Conservation (phyloP, 2,888 invertebrate species). For the Xestia sexstrigata region DNA sequence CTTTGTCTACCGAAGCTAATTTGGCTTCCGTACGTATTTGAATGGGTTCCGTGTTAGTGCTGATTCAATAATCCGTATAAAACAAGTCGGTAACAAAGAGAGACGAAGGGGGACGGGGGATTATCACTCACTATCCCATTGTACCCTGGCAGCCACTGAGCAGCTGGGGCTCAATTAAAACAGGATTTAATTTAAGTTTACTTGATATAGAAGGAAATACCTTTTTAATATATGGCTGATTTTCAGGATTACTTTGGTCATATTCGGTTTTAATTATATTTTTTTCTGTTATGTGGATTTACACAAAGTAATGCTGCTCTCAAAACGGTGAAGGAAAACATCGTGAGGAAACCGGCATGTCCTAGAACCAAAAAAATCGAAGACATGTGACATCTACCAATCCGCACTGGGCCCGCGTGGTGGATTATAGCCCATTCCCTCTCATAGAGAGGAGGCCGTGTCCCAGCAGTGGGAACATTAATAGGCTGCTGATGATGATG, state of each 20-base stretch:
- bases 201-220: neutral
- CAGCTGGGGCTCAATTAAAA: conserved; percentile 59
- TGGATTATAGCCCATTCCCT: too few species aligned
- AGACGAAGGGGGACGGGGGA: conserved; percentile 32
- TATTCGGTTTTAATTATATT: neutral
- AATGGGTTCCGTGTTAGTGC: conserved; percentile 55
- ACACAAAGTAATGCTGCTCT: too few species aligned
- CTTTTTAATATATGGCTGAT: conserved; percentile 15
- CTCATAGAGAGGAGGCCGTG: too few species aligned
- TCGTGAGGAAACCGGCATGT: too few species aligned
- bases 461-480: too few species aligned
- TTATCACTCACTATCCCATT: conserved; percentile 60
- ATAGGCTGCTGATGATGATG: too few species aligned
- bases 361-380: too few species aligned
- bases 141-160: conserved; percentile 34
- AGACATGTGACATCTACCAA: too few species aligned
- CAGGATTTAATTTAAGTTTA: conserved; percentile 48
- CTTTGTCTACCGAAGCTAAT: conserved; percentile 54
- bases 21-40: conserved; percentile 36
- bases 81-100: conserved; percentile 58
- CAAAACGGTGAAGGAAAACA: too few species aligned
- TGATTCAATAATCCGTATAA: conserved; percentile 58
- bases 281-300: neutral
- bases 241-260: neutral
- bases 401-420: too few species aligned